Evolutionary conservation across 2,113 vertebrate genomes (phyloP).

Genomic region (Engystomops pustulosus): DNA sequence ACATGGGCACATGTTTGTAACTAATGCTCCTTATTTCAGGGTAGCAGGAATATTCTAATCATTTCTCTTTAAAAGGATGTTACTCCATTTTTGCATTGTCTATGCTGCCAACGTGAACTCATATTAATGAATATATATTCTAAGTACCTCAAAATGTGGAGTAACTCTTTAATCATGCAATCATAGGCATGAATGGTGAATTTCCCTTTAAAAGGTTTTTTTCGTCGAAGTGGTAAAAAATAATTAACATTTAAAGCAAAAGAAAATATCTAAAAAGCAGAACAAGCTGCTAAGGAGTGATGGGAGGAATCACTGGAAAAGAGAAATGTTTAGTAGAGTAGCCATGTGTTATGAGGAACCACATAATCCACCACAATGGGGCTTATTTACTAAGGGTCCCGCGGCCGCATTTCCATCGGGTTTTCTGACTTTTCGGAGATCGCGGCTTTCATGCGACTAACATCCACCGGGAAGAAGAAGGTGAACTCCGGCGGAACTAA

Average conservation of each 20-base stretch:
- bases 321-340: not conserved
- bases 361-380: not conserved
- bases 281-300: not conserved
- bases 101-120: not conserved
- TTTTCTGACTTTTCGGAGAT: too few species aligned
- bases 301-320: not conserved
- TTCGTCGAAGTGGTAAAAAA: not conserved
- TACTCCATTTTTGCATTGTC: not conserved
- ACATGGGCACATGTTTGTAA: too few species aligned
- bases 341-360: not conserved
- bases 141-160: not conserved
- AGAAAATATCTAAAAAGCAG: not conserved
- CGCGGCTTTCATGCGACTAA: too few species aligned
- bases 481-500: too few species aligned
- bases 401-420: too few species aligned
- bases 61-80: too few species aligned
- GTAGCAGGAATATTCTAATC: too few species aligned
- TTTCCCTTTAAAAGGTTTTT: not conserved
- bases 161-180: not conserved
- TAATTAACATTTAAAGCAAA: not conserved
- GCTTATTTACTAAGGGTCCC: too few species aligned
- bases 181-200: not conserved
- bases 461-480: too few species aligned
- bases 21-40: too few species aligned
- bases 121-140: not conserved